phyloP scores from a whole-genome alignment of 2,113 vertebrate species.

The Callipepla squamata region DNA sequence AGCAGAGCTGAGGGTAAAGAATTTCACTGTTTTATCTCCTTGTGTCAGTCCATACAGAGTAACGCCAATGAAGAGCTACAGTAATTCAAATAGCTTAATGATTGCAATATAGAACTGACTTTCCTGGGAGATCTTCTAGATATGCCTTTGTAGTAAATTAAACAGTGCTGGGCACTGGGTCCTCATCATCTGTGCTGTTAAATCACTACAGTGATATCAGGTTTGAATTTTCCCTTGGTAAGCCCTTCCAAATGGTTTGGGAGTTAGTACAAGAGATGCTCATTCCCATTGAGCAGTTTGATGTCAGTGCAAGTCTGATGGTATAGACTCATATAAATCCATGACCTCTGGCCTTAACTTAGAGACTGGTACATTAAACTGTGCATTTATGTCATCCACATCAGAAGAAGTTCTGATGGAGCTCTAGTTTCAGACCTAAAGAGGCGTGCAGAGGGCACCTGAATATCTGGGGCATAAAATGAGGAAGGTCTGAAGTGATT shows the following conservation, averaged over 20 bases:
- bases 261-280: neutral
- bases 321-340: neutral
- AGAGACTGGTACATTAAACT: neutral
- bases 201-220: neutral
- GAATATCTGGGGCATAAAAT: accelerated
- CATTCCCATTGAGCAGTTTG: neutral
- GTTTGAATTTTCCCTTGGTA: neutral
- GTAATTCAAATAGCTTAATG: neutral
- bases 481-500: neutral
- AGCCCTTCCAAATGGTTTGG: neutral
- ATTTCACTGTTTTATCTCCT: neutral
- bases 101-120: neutral
- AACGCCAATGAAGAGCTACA: neutral
- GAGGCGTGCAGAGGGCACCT: neutral
- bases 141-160: neutral
- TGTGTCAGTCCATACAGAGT: neutral
- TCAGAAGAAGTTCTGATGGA: neutral
- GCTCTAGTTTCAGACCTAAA: neutral
- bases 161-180: neutral
- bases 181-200: neutral
- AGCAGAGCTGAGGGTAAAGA: neutral
- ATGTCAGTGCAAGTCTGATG: neutral
- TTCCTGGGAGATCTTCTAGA: neutral
- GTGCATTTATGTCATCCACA: neutral
- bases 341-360: neutral